A percentile compares a stretch with the other conserved stretches of the same genome.
Evolutionary conservation across 1,140 invertebrate species (phyloP).

Genomic region (Pseudachorutes palmiensis): DNA sequence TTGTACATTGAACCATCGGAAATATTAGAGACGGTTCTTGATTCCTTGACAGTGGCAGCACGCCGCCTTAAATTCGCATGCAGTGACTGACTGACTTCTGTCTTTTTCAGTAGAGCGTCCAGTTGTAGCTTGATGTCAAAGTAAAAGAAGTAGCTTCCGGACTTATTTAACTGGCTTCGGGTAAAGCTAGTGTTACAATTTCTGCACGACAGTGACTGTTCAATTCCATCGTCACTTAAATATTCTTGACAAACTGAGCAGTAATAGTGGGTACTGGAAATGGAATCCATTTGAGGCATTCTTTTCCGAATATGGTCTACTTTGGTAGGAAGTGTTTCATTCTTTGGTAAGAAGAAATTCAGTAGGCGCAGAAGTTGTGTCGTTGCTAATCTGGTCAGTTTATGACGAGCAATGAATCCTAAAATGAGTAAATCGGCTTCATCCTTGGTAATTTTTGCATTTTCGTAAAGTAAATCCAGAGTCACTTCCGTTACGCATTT

Average conservation of each 20-base stretch:
- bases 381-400: conserved; percentile 2
- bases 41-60: neutral
- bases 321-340: neutral
- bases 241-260: conserved; percentile 10
- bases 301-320: neutral
- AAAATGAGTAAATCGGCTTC: conserved; percentile 4
- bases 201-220: neutral
- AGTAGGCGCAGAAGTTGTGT: conserved; percentile 9
- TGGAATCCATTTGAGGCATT: neutral
- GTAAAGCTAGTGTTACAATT: conserved; percentile 1
- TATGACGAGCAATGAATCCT: conserved; percentile 8
- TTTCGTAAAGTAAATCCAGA: too few relatives aligned
- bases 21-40: neutral
- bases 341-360: neutral
- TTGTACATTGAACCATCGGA: conserved; percentile 7
- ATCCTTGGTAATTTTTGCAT: too few relatives aligned
- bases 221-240: too few relatives aligned
- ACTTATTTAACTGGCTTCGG: neutral
- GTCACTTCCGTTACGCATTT: too few relatives aligned
- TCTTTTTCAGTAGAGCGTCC: neutral
- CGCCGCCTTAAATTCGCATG: neutral
- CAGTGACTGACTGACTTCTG: neutral
- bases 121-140: conserved; percentile 1
- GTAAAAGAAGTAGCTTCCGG: conserved; percentile 13
- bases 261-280: neutral